Conservation (phyloP, 2,797 vertebrate species). For the Notoglanidium macrostoma region DNA sequence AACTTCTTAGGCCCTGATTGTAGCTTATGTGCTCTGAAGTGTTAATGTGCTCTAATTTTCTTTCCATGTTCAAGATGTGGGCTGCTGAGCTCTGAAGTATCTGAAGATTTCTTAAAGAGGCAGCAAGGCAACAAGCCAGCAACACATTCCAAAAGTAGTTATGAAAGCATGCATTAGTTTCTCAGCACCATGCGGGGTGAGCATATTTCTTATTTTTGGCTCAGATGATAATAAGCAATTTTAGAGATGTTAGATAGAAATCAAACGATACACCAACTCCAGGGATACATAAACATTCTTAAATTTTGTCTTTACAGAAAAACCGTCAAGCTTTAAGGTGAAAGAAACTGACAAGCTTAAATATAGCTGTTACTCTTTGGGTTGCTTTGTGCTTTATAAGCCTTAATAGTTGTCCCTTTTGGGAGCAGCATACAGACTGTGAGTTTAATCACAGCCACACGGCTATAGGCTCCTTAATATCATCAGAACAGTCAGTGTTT, state of each 20-base stretch:
- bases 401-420: slow-evolving; percentile 27
- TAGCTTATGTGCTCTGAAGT: not conserved
- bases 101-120: not conserved
- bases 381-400: slow-evolving; percentile 6
- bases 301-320: not conserved
- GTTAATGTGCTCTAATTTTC: not conserved
- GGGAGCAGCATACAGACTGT: slow-evolving; percentile 36
- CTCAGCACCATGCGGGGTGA: not conserved
- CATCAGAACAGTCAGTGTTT: slow-evolving; percentile 47
- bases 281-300: not conserved
- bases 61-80: not conserved
- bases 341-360: not conserved
- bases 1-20: not conserved
- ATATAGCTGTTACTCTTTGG: not conserved
- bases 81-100: not conserved
- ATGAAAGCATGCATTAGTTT: not conserved
- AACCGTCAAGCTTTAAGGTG: not conserved
- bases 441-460: slow-evolving; percentile 58
- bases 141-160: not conserved
- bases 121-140: not conserved
- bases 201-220: not conserved
- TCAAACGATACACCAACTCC: not conserved
- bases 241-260: not conserved
- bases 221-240: not conserved
- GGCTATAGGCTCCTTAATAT: slow-evolving; percentile 44